phyloP scores from a whole-genome alignment of 2,113 vertebrate species.

The Neofelis nebulosa region DNA sequence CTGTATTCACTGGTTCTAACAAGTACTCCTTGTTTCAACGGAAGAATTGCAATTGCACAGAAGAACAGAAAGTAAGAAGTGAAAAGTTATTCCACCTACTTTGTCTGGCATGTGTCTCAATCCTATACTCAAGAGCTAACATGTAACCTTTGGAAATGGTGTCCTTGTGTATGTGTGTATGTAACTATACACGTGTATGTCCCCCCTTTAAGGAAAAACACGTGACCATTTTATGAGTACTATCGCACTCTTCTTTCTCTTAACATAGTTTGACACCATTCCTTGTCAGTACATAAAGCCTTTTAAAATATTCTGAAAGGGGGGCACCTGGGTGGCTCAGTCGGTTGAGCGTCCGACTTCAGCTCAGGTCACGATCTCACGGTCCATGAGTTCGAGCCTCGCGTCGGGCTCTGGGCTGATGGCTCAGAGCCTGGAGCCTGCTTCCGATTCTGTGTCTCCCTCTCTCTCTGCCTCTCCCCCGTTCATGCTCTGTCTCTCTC shows the following conservation, averaged over 20 bases:
- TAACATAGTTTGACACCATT: not conserved
- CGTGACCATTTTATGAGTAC: not conserved
- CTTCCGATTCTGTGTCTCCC: too few species aligned
- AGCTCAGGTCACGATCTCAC: too few species aligned
- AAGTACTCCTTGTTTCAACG: not conserved
- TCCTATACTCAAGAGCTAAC: not conserved
- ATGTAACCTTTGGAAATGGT: not conserved
- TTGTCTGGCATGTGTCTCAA: not conserved
- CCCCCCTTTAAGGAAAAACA: not conserved
- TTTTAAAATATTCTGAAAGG: not conserved
- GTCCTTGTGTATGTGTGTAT: not conserved
- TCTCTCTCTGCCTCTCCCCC: too few species aligned
- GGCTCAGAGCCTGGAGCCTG: too few species aligned
- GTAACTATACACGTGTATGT: not conserved
- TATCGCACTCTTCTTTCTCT: not conserved
- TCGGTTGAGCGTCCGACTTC: too few species aligned
- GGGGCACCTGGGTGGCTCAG: too few species aligned
- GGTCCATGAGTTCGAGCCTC: too few species aligned
- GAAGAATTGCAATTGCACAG: not conserved
- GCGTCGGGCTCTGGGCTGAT: too few species aligned
- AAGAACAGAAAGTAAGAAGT: not conserved
- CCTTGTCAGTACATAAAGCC: not conserved
- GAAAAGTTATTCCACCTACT: not conserved
- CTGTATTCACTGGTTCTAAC: not conserved
- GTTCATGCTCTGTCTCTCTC: too few species aligned